Evolutionary conservation across 2,797 vertebrate species (phyloP).

Genomic region (Brachyalestes nurse): DNA sequence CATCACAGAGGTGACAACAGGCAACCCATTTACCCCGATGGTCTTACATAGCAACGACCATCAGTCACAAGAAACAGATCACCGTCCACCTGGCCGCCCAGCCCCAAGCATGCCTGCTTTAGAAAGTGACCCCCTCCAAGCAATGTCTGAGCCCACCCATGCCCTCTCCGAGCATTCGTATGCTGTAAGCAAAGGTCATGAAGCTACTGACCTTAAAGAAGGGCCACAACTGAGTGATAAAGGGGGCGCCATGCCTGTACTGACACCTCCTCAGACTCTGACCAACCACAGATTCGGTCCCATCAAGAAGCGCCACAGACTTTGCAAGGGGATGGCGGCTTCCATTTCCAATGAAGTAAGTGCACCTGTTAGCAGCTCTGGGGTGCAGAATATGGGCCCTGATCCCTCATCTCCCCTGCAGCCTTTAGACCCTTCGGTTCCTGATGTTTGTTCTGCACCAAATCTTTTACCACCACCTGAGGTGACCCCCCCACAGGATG

Average conservation of each 20-base stretch:
- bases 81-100: slow-evolving; percentile 70
- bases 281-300: slow-evolving; percentile 74
- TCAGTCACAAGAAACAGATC: slow-evolving; percentile 79
- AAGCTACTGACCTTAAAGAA: slow-evolving; percentile 66
- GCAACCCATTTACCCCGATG: slow-evolving; percentile 88
- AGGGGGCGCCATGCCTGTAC: slow-evolving; percentile 63
- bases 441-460: slow-evolving; percentile 58
- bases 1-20: slow-evolving; percentile 90
- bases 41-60: slow-evolving; percentile 83
- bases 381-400: slow-evolving; percentile 52
- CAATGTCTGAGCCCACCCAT: slow-evolving; percentile 80
- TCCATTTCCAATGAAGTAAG: slow-evolving; percentile 63
- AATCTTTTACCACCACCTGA: slow-evolving; percentile 53
- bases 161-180: slow-evolving; percentile 95
- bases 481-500: slow-evolving; percentile 62
- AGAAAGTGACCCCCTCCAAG: slow-evolving; percentile 84
- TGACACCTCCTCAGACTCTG: slow-evolving; percentile 69
- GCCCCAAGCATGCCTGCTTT: slow-evolving; percentile 69
- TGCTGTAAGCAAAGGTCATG: slow-evolving; percentile 79
- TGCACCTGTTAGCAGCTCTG: slow-evolving; percentile 51
- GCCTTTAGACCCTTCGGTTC: slow-evolving; percentile 61
- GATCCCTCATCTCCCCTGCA: slow-evolving; percentile 60
- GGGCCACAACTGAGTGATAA: slow-evolving; percentile 64
- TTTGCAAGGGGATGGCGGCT: slow-evolving; percentile 60
- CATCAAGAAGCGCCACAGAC: slow-evolving; percentile 81